Evolutionary conservation across 2,797 vertebrate species (phyloP), one percentile per base, ranked within the genome.

Genomic region (Tauraco hartlaubi): DNA sequence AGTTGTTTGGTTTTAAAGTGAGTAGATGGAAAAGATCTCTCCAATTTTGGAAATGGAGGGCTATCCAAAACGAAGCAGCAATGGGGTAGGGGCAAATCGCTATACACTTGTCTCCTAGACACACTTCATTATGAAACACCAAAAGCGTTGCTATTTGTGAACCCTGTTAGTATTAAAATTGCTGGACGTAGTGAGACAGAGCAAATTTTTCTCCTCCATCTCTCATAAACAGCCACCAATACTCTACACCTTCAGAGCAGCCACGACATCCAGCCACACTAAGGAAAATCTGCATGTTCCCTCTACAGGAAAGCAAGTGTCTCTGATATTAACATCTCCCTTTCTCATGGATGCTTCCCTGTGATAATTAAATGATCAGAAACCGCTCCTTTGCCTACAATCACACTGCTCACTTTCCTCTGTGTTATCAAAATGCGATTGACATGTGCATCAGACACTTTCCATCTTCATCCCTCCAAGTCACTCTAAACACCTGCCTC

Each of bases 391-490:
- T 22, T 49, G 23, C 52, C 33, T 56, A 15, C 20, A 73, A 14
- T 5, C 4, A 0, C 22, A 7, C 4, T 1, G 1, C 23, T 67
- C n/a, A 21, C 17, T 41, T 62, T 33, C 43, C 37, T 79, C 39
- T 71, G 25, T 20, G 28, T 29, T 39, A 25, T 19, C n/a, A 69
- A 67, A 79, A 79, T 6, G 5, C 7, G 22, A 44, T 44, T 69
- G 48, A 37, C 6, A 15, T 1, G 9, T 13, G 28, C 33, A 66
- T 69, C 59, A 44, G 66, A 18, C 17, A 3, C 3, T 77, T 84
- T 49, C 33, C 17, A 8, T n/a, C 35, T 67, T 67, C 41, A 52
- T 31, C 22, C 37, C 49, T 51, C 33, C 33, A 21, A 74, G 56
- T 35, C 29, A 48, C 23, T 72, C 33, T 35, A 19, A 74, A 16